Percentiles rank a stretch among this genome's conserved stretches.
phyloP scores from a whole-genome alignment of 1,140 invertebrate species.

The Rhyzopertha dominica region DNA sequence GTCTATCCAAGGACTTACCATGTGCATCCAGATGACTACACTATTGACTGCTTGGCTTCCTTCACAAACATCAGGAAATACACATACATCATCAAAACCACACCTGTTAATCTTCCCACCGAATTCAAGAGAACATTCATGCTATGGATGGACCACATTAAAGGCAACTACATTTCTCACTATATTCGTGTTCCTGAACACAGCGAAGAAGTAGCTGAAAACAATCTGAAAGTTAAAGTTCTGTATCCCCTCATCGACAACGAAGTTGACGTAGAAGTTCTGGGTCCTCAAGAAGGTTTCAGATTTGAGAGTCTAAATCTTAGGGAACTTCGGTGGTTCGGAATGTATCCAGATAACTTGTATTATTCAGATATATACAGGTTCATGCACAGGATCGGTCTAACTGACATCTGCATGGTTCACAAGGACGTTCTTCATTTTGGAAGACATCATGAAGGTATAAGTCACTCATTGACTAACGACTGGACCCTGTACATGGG shows the following conservation, averaged over 20 bases:
- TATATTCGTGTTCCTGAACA: constrained; percentile 13
- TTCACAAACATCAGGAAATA: constrained; percentile 24
- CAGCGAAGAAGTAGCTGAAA: constrained; percentile 6
- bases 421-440: constrained; percentile 5
- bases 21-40: constrained; percentile 11
- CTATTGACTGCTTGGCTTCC: constrained; percentile 16
- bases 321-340: constrained; percentile 6
- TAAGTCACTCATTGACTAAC: constrained; percentile 5
- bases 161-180: constrained; percentile 5
- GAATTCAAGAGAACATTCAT: constrained; percentile 16
- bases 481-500: constrained; percentile 26
- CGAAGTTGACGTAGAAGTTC: constrained; percentile 14
- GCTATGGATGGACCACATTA: constrained; percentile 10
- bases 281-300: constrained; percentile 14
- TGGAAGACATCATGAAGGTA: constrained; percentile 1
- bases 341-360: constrained; percentile 10
- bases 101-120: constrained; percentile 18
- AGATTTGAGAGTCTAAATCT: constrained; percentile 15
- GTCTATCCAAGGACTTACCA: constrained; percentile 13
- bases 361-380: constrained; percentile 11
- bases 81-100: constrained; percentile 24
- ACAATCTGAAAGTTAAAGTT: constrained; percentile 13
- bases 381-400: constrained; percentile 12
- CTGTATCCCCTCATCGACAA: constrained; percentile 14
- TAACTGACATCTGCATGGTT: constrained; percentile 18